Evolutionary conservation across 1,140 invertebrate species (phyloP).

Genomic region (Pachyrhynchus sulphureomaculatus): DNA sequence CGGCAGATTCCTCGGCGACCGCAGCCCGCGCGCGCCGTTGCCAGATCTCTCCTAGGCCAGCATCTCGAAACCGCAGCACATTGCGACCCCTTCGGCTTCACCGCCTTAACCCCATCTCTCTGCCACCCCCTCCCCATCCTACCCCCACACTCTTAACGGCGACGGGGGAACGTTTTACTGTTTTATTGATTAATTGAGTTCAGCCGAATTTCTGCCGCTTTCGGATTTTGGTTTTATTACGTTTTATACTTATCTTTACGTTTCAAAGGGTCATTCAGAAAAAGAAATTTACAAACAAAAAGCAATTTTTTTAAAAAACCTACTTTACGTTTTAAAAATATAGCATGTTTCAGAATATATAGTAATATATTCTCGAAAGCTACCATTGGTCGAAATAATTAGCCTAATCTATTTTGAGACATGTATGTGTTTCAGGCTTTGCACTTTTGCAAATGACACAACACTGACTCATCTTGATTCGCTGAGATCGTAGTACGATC

Average conservation of each 20-base stretch:
- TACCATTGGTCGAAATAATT: no score
- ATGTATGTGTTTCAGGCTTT: no score
- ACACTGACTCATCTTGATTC: no score
- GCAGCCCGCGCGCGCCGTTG: conserved; percentile 47
- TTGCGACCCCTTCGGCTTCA: conserved; percentile 46
- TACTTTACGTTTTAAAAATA: conserved; percentile 23
- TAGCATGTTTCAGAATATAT: neutral
- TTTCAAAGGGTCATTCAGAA: no score
- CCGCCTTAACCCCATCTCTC: conserved; percentile 41
- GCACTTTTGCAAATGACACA: no score
- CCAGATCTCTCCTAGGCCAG: conserved; percentile 44
- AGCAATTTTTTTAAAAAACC: no score
- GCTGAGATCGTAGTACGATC: no score
- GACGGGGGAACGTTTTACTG: conserved; percentile 52
- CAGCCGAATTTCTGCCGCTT: conserved; percentile 50
- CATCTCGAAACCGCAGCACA: conserved; percentile 53
- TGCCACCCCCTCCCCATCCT: conserved; percentile 33
- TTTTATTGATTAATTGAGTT: conserved; percentile 54
- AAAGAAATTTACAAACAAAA: no score
- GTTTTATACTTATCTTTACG: conserved; percentile 47
- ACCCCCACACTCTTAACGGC: conserved; percentile 48
- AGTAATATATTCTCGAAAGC: neutral
- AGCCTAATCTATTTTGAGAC: no score
- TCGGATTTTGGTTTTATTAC: conserved; percentile 51
- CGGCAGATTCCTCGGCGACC: conserved; percentile 51